Percentiles rank a stretch among this genome's conserved stretches.
Evolutionary conservation across 2,113 vertebrate species (phyloP).

Genomic region (Periophthalmus modestus): DNA sequence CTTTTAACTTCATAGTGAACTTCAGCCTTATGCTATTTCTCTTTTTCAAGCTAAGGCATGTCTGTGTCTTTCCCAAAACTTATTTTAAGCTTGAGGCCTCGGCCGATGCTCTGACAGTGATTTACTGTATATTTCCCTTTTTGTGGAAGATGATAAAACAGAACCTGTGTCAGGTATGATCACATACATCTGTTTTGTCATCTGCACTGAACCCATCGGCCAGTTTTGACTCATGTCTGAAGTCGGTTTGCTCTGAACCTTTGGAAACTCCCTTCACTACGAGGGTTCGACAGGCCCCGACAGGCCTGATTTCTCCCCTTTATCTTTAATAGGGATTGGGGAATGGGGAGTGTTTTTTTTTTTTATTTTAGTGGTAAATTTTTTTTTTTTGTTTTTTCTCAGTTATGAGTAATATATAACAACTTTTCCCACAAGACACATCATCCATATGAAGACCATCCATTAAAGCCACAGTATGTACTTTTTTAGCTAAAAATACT

Average conservation of each 20-base stretch:
- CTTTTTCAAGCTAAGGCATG: neutral
- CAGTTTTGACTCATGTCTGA: conserved; percentile 61
- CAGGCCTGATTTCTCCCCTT: conserved; percentile 36
- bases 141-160: neutral
- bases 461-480: neutral
- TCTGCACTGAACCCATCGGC: conserved; percentile 32
- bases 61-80: neutral
- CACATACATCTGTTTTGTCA: conserved; percentile 44
- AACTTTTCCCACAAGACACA: neutral
- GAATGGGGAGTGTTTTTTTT: too few relatives aligned
- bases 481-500: too few relatives aligned
- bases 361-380: neutral
- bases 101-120: neutral
- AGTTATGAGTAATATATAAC: neutral
- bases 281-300: conserved; percentile 35
- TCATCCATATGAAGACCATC: neutral
- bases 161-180: conserved; percentile 8
- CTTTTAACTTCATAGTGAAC: neutral
- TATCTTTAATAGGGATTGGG: conserved; percentile 4
- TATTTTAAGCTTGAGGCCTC: neutral
- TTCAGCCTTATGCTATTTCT: neutral
- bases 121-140: conserved; percentile 1
- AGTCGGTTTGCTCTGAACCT: conserved; percentile 50
- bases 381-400: neutral
- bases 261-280: conserved; percentile 62